Evolutionary conservation across 2,888 invertebrate species (phyloP), one percentile per base, ranked within the genome.

Genomic region (Perizoma flavofasciatum): DNA sequence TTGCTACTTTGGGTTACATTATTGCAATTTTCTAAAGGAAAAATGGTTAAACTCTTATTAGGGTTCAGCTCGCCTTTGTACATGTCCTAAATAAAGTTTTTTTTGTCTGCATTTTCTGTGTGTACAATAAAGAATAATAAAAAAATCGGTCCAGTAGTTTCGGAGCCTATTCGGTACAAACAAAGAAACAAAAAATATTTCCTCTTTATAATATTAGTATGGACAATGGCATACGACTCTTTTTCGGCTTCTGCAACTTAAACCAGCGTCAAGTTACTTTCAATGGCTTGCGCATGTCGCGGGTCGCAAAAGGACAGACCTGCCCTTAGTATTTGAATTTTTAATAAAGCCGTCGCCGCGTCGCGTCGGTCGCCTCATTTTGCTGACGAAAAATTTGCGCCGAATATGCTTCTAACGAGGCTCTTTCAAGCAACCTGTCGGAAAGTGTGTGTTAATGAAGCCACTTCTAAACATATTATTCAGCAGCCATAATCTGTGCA

Each of bases 281-380:
- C 8, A 7, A 50, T 7, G 4, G n/a, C 9, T 9, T 2, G 5
- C 9, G 10, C 8, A 5, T 33, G 37, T 49, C 53, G 44, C 49
- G 49, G 3, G 22, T 39, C 49, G 9, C 40, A 10, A 11, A 7
- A 11, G 34, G 9, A 10, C 22, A 53, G 53, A 10, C 10, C 33
- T 10, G 50, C 11, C 55, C 48, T 55, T 47, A 67, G 66, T 72
- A 75, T 80, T 79, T 82, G 77, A 81, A 82, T 80, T 82, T 82
- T 81, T 82, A 78, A 82, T 81, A 79, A 77, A 78, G 73, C 63
- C 67, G 59, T 22, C 22, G 22, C 3, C 66, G 67, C 69, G 22
- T 22, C 66, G 67, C 69, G 72, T 73, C 70, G 71, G 67, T 67
- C 71, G 67, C 66, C 67, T 59, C 71, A 66, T 69, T 76, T 78